Conservation (phyloP, 1,140 invertebrate genomes). For the Eurosta solidaginis region DNA sequence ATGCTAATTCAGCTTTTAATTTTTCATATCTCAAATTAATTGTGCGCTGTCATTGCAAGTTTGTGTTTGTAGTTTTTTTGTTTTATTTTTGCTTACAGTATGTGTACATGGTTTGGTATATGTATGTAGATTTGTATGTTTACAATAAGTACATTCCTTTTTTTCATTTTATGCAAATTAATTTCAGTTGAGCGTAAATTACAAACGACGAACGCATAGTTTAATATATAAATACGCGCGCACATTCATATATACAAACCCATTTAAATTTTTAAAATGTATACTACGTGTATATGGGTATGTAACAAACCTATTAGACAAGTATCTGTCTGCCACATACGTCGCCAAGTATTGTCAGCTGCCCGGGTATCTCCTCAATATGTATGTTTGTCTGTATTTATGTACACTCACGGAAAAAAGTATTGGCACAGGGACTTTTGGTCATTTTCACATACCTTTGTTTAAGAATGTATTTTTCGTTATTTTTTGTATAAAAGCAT, state of each 20-base stretch:
- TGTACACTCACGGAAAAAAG: too few species aligned
- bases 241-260: too few species aligned
- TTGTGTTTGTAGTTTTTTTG: too few species aligned
- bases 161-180: conserved; percentile 21
- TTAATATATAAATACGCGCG: too few species aligned
- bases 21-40: conserved; percentile 11
- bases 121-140: not conserved
- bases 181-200: conserved; percentile 26
- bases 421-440: too few species aligned
- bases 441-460: too few species aligned
- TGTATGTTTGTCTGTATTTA: too few species aligned
- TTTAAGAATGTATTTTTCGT: too few species aligned
- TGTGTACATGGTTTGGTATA: not conserved
- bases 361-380: not conserved
- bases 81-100: not conserved
- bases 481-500: too few species aligned
- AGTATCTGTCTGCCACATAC: not conserved
- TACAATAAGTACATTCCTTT: not conserved
- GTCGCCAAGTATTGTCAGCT: not conserved
- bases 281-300: not conserved
- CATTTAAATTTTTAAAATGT: too few species aligned
- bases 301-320: not conserved
- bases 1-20: not conserved
- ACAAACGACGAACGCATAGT: conserved; percentile 1
- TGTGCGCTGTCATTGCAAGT: not conserved